Percentiles rank a stretch among this genome's conserved stretches.
phyloP scores from a whole-genome alignment of 2,888 invertebrate species.

The Agonopterix alstromeriana region DNA sequence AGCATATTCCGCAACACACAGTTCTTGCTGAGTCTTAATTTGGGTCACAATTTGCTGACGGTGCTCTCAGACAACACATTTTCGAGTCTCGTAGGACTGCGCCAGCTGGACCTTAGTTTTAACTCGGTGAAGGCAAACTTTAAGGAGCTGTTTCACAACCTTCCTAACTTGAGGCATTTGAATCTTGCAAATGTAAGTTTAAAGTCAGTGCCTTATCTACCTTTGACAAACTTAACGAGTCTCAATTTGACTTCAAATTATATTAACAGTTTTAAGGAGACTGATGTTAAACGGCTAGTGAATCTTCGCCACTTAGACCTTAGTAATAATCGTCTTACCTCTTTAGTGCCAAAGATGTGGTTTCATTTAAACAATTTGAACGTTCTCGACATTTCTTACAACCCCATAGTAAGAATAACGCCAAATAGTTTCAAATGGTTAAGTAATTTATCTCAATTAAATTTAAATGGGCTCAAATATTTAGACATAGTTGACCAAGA shows the following conservation, averaged over 20 bases:
- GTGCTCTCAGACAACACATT: constrained; percentile 93
- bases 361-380: constrained; percentile 83
- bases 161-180: constrained; percentile 87
- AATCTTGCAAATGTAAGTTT: constrained; percentile 87
- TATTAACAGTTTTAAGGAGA: constrained; percentile 82
- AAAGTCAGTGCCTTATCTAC: constrained; percentile 84
- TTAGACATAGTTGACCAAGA: constrained; percentile 86
- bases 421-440: constrained; percentile 84
- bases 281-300: constrained; percentile 82
- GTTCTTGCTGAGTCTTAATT: constrained; percentile 84
- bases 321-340: constrained; percentile 85
- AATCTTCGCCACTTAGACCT: constrained; percentile 85
- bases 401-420: constrained; percentile 86
- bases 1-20: constrained; percentile 91
- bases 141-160: constrained; percentile 91
- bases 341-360: constrained; percentile 86
- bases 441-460: constrained; percentile 83
- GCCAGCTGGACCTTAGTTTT: constrained; percentile 87
- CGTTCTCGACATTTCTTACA: constrained; percentile 86
- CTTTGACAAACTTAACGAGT: constrained; percentile 85
- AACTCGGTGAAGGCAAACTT: constrained; percentile 90
- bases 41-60: constrained; percentile 88
- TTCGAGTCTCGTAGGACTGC: constrained; percentile 85
- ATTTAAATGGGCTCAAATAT: constrained; percentile 83
- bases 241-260: constrained; percentile 89